These are phyloP conservation scores for Pavo muticus DNA, from an alignment of 2,113 vertebrate genomes.

Conservation along the genomic window DNA sequence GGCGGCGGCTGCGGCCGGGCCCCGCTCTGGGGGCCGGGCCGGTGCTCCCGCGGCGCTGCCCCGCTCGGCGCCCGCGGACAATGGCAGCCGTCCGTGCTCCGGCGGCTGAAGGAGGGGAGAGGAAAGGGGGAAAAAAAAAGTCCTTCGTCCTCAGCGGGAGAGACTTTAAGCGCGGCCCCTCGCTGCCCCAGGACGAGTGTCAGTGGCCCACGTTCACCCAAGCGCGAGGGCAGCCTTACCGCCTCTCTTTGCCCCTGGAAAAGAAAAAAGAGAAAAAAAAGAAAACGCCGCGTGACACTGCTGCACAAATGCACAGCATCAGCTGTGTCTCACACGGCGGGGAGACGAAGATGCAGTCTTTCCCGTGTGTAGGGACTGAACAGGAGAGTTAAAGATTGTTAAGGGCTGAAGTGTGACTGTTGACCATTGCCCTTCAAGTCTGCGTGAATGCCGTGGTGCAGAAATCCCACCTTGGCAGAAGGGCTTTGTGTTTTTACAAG, in stretches of 20 bases:
- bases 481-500: neutral
- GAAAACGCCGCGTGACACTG: neutral
- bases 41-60: neutral
- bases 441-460: neutral
- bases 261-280: neutral
- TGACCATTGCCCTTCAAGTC: conserved; percentile 42
- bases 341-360: neutral
- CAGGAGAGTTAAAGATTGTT: conserved; percentile 37
- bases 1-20: neutral
- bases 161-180: neutral
- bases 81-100: conserved; percentile 18
- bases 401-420: neutral
- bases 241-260: neutral
- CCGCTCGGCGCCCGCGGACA: conserved; percentile 4
- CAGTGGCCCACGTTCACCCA: neutral
- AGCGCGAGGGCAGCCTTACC: neutral
- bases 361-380: neutral
- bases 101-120: neutral
- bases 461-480: neutral
- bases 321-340: neutral
- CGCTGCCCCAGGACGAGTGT: neutral
- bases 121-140: neutral
- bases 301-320: neutral
- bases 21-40: neutral
- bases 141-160: neutral